Evolutionary conservation across 2,888 invertebrate genomes (phyloP), one percentile per base, ranked within the genome.

Genomic region (Melanchra persicariae): DNA sequence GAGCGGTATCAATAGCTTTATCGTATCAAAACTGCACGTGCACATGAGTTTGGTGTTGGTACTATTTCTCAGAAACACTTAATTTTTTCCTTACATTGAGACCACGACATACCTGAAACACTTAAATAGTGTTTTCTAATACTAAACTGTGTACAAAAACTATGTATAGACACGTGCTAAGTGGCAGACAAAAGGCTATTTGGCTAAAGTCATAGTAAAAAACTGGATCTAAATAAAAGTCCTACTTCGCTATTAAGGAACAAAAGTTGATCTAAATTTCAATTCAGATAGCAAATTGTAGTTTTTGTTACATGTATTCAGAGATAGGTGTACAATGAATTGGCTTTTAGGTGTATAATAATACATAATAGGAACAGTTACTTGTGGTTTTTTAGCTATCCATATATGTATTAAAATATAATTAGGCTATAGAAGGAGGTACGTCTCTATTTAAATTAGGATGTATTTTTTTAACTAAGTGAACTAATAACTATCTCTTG

Each of bases 201-300:
- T 67, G 58, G 59, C 61, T 67, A 58, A 47, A 70, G n/a, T 45
- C 34, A 37, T 26, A 54, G 49, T 37, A 70, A 77, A 82, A 82
- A 81, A 74, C 37, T 8, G 59, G 51, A 9, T 57, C 22, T 34
- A 62, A 65, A 71, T 71, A 67, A 66, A 26, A 79, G 61, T 67
- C 45, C 58, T 67, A 30, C 7, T 69, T 49, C 54, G 60, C 74
- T 67, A 77, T 71, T 84, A 68, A 26, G 59, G 37, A 74, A 81
- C 71, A 71, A 82, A 77, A 81, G 64, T 76, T 37, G 34, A 43
- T 61, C 57, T 70, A 61, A 62, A 66, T 74, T 84, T 83, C 84
- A 77, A 84, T 81, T 68, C 43, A 19, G 37, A 74, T 51, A 67
- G 30, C 74, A 65, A 81, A 74, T 76, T 70, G 43, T n/a, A 70